Evolutionary conservation across 2,797 vertebrate species (phyloP).

Genomic region (Phrynocephalus guinanensis): DNA sequence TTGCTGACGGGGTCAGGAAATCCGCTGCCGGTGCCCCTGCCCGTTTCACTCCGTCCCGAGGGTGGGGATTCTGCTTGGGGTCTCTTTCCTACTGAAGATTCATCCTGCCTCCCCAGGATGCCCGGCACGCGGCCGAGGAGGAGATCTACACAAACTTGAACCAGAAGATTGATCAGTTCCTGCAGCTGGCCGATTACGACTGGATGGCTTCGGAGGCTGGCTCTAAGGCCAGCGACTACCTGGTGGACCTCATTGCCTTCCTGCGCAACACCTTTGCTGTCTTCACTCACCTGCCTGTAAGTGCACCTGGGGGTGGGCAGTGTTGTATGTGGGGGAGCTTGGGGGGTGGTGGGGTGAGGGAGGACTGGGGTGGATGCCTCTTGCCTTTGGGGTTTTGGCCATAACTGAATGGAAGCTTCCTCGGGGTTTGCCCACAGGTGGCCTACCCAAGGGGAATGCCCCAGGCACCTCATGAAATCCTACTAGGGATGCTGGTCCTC

Average conservation of each 20-base stretch:
- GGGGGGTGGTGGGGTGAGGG: rapidly evolving
- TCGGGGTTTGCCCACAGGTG: no score
- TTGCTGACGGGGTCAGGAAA: no score
- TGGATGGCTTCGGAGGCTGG: slow-evolving; percentile 86
- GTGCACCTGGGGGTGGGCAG: slow-evolving; percentile 45
- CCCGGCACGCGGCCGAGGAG: slow-evolving; percentile 92
- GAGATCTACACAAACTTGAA: slow-evolving; percentile 98
- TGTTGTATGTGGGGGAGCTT: no score
- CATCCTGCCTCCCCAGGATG: slow-evolving; percentile 80
- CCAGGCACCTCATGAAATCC: no score
- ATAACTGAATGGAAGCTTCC: no score
- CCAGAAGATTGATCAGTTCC: slow-evolving; percentile 97
- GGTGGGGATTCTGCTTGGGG: not conserved
- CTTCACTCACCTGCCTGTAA: slow-evolving; percentile 96
- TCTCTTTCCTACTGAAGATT: rapidly evolving
- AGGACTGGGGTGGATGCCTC: no score
- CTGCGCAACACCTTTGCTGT: slow-evolving; percentile 94
- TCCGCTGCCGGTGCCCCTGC: rapidly evolving
- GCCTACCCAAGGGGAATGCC: no score
- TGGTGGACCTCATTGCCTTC: slow-evolving; percentile 93
- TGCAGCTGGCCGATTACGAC: slow-evolving; percentile 95
- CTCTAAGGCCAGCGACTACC: slow-evolving; percentile 87
- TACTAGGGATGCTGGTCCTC: no score
- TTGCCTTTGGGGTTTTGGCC: no score
- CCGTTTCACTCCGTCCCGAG: not conserved